Evolutionary conservation across 2,113 vertebrate genomes (phyloP), one percentile per base, ranked within the genome.

Genomic region (Nerophis lumbriciformis): DNA sequence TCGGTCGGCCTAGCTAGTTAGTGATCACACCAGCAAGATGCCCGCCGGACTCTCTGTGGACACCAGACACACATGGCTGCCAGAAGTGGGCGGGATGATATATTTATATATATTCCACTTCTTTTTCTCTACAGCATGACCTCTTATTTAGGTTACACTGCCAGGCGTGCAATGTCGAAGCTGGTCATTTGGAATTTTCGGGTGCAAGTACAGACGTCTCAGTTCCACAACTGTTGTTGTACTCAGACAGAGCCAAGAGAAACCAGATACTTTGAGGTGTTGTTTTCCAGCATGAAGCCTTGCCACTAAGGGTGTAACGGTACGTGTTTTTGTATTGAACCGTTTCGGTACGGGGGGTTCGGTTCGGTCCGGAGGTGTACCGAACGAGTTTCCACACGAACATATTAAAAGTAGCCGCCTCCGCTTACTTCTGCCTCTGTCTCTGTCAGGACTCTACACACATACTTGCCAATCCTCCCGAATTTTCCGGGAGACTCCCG

Each of bases 1-100:
- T 84, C 86, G 87, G 88, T 87, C 85, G 86, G 82, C 52, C 66
- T 19, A 54, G 63, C 68, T 77, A 81, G 81, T 81, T 83, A 77
- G 73, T 54, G 73, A 80, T 85, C 72, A 76, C 65, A 85, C 76
- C 62, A 61, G 76, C 56, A 66, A 71, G 76, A 84, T 76, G 58
- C 77, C 63, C 75, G 58, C 77, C 63, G 66, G 71, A 44, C 60
- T 87, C 78, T 88, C 83, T 68, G 74, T 68, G 74, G 86, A 88
- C 68, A 67, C 61, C 53, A 55, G 63, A 49, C 65, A 73, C 76
- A 73, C 69, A 81, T 81, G 71, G 76, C 52, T 68, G 71, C 56
- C 56, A 73, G 69, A 80, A 82, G 90, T 91, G 84, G 88, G 87
- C 61, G 87, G 74, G 83, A 65, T 76, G 28, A 44, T 48, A 13